Percentiles rank a stretch among this genome's conserved stretches.
phyloP scores from a whole-genome alignment of 1,140 invertebrate genomes.

The Reticulitermes speratus region DNA sequence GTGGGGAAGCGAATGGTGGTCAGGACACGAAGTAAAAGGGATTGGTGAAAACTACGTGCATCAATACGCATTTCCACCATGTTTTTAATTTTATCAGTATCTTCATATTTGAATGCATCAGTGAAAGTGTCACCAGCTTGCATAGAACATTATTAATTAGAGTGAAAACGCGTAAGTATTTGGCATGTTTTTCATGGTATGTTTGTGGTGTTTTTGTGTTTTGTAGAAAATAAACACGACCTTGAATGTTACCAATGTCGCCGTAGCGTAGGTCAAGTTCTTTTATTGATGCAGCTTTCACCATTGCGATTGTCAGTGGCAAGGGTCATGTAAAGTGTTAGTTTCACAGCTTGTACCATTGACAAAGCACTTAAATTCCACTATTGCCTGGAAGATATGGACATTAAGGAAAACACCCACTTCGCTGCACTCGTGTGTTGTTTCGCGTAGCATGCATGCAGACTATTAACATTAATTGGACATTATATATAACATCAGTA shows the following conservation, averaged over 20 bases:
- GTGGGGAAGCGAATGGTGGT: constrained; percentile 18
- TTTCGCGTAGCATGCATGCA: not conserved
- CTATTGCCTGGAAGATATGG: not conserved
- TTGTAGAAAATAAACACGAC: constrained; percentile 28
- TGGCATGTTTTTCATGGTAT: not conserved
- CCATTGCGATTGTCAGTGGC: constrained; percentile 19
- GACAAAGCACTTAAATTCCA: not conserved
- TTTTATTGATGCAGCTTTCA: constrained; percentile 15
- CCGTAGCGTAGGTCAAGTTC: constrained; percentile 26
- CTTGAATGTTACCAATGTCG: constrained; percentile 24
- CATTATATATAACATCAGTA: not conserved
- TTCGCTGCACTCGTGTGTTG: not conserved
- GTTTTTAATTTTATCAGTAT: constrained; percentile 8
- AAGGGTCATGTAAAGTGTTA: not conserved
- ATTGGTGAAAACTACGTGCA: not conserved
- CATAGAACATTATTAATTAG: not conserved
- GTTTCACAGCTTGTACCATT: not conserved
- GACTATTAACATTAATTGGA: not conserved
- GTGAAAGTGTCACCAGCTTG: not conserved
- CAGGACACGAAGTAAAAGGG: not conserved
- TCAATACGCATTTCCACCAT: constrained; percentile 22
- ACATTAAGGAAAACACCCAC: not conserved
- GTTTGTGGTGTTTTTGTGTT: constrained; percentile 18
- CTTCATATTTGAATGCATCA: not conserved
- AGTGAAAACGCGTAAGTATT: constrained; percentile 9